These are phyloP conservation scores for Caerostris extrusa DNA, from an alignment of 1,140 invertebrate species.

Conservation along the genomic window DNA sequence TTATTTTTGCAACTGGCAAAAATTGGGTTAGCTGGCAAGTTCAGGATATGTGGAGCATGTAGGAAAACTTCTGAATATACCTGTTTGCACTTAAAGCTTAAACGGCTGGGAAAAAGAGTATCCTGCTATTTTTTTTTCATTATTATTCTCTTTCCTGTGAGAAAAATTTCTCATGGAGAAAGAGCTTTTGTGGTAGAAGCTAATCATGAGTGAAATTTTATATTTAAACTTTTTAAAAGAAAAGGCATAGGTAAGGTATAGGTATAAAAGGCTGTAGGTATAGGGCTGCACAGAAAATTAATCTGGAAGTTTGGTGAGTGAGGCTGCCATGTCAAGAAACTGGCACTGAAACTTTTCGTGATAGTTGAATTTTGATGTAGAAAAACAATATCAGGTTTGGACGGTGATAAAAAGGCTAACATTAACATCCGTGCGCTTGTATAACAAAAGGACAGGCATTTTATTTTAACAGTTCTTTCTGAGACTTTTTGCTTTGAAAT, in stretches of 20 bases:
- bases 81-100: conserved; percentile 18
- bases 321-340: too few relatives aligned
- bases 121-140: background rate
- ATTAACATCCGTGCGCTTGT: too few relatives aligned
- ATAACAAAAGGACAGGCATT: too few relatives aligned
- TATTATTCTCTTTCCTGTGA: background rate
- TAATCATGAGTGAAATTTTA: background rate
- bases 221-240: conserved; percentile 6
- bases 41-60: background rate
- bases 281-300: background rate
- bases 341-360: too few relatives aligned
- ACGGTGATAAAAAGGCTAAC: too few relatives aligned
- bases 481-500: too few relatives aligned
- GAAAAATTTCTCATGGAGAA: background rate
- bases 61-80: background rate
- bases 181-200: background rate
- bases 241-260: too few relatives aligned
- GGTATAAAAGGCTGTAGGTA: background rate
- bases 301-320: too few relatives aligned
- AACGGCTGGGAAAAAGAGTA: background rate
- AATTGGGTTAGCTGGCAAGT: background rate
- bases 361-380: too few relatives aligned
- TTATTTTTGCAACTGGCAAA: conserved; percentile 38
- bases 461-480: too few relatives aligned
- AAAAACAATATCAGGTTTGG: too few relatives aligned